Conservation (phyloP, 2,797 vertebrate species). For the Etheostoma perlongum region DNA sequence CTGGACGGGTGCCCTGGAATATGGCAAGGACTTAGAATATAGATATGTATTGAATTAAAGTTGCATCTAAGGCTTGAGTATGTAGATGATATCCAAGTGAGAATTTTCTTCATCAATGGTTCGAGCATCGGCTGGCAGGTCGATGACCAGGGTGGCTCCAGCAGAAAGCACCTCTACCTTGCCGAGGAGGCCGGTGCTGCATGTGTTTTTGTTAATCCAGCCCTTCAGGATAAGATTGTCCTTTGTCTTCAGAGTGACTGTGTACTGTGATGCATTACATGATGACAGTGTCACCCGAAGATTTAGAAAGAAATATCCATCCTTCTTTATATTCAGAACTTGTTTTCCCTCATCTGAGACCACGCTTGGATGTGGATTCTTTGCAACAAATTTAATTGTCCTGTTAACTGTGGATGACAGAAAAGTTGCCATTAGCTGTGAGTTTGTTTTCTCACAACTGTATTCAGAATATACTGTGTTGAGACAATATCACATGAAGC, state of each 20-base stretch:
- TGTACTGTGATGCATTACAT: accelerated
- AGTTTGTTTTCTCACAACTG: not conserved
- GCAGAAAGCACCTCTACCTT: not conserved
- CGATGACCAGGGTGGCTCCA: accelerated
- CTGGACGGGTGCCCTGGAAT: not conserved
- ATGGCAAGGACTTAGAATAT: not conserved
- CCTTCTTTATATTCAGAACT: not conserved
- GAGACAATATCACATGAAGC: accelerated
- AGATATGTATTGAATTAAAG: not conserved
- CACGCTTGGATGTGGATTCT: accelerated
- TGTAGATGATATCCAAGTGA: slow-evolving; percentile 71
- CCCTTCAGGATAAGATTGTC: not conserved
- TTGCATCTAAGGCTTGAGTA: not conserved
- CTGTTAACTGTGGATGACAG: accelerated
- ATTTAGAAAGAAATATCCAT: slow-evolving; percentile 77
- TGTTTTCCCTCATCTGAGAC: accelerated
- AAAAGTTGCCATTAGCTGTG: slow-evolving; percentile 14
- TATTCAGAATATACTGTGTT: not conserved
- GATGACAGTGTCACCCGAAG: slow-evolving; percentile 62
- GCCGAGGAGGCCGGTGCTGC: slow-evolving; percentile 70
- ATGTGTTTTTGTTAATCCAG: not conserved
- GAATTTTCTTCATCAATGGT: accelerated
- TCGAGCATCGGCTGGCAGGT: accelerated
- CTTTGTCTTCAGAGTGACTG: accelerated
- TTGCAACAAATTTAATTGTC: not conserved